phyloP scores from a whole-genome alignment of 2,113 vertebrate genomes.

The Stercorarius parasiticus region DNA sequence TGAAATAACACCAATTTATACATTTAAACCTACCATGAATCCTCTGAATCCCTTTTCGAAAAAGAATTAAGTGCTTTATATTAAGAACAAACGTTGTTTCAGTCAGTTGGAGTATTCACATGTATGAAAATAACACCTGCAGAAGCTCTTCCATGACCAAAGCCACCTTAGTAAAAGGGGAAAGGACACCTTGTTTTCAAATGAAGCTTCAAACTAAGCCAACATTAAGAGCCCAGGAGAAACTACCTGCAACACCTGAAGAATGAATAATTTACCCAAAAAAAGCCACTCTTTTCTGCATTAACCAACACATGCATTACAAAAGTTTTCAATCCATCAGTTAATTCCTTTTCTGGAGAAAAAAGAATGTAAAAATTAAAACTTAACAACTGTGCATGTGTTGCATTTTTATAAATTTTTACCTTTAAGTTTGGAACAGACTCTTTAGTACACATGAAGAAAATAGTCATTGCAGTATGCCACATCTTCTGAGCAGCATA shows the following conservation, averaged over 20 bases:
- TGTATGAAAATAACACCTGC: background rate
- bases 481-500: background rate
- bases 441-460: background rate
- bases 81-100: background rate
- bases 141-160: background rate
- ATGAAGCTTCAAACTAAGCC: background rate
- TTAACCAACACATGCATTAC: background rate
- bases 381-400: background rate
- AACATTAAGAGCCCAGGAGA: background rate
- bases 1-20: background rate
- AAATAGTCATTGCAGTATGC: background rate
- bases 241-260: background rate
- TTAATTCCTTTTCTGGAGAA: background rate
- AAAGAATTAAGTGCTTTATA: background rate
- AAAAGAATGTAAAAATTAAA: background rate
- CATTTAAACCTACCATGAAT: background rate
- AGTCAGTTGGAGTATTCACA: background rate
- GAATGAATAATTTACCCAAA: background rate
- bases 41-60: background rate
- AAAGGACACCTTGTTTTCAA: accelerated
- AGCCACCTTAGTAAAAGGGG: background rate
- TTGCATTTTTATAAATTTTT: background rate
- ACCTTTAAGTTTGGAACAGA: background rate
- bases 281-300: background rate
- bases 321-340: background rate